Conservation (phyloP, 2,113 vertebrate genomes). For the Heloderma charlesbogerti region DNA sequence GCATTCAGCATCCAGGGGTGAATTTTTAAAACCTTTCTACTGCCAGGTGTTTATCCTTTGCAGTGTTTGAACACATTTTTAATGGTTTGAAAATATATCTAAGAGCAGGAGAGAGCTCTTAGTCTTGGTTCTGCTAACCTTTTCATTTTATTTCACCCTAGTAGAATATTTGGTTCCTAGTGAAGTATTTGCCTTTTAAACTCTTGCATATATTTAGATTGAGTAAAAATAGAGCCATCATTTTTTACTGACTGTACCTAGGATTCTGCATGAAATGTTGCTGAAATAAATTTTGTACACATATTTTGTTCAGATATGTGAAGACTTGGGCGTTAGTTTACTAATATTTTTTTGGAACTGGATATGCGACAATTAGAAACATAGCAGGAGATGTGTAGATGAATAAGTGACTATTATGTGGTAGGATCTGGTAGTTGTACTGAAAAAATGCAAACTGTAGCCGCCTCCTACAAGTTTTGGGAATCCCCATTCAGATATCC, state of each 20-base stretch:
- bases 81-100: conserved; percentile 1
- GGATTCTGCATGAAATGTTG: neutral
- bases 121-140: neutral
- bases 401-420: neutral
- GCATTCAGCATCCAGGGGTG: neutral
- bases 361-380: neutral
- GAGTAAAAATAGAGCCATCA: neutral
- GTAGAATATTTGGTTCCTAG: neutral
- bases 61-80: neutral
- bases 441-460: neutral
- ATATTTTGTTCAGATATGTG: neutral
- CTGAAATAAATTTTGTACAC: neutral
- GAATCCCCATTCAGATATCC: neutral
- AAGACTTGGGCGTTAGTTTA: neutral
- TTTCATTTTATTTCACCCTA: neutral
- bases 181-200: neutral
- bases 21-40: neutral
- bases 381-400: neutral
- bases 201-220: neutral
- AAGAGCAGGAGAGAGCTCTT: neutral
- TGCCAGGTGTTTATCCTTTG: neutral
- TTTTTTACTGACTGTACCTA: neutral
- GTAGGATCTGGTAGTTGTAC: neutral
- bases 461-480: neutral
- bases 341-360: neutral